Evolutionary conservation across 2,113 vertebrate genomes (phyloP), one percentile per base, ranked within the genome.

Genomic region (Aramus guarauna): DNA sequence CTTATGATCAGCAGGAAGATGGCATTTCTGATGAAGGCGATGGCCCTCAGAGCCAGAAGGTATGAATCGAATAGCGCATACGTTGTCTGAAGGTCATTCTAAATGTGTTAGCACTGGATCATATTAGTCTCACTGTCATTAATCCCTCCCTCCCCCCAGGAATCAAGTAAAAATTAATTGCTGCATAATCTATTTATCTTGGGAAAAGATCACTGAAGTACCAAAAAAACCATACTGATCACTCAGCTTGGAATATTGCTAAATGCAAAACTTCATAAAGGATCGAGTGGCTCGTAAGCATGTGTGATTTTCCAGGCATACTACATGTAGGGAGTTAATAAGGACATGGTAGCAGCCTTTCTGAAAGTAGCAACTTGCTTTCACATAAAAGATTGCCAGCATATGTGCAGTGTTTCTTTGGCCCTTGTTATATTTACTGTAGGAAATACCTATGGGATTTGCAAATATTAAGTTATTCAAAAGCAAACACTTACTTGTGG

Each of bases 1-100:
- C 98, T 95, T 99, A 99, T 58, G 99, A 99, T 92, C 98, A 99
- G 88, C 98, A 98, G 69, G 99, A 99, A 55, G 99, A 99, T 41
- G 98, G 98, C 34, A 78, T 96, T 89, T 97, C 94, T 39, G 99
- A 99, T 9, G 99, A 99, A 36, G 98, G 98, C 1, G 99, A 99
- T 19, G 99, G 98, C 9, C 98, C 98, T 47, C 98, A 98, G 71
- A 99, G 98, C 96, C 99, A 99, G 96, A 99, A 98, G 99, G 99
- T 99, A 97, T 67, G 77, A 66, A 73, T 12, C 0, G 0, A n/a
- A 30, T 15, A 53, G 30, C 16, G 18, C 5, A 2, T 52, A 21
- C 3, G 2, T 78, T 75, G 58, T 52, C 45, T 75, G 88, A 94
- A 87, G 53, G 80, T 80, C 60, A 26, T 53, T 81, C 29, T 50